phyloP scores from a whole-genome alignment of 2,888 invertebrate species.

The Drosophila planitibia region DNA sequence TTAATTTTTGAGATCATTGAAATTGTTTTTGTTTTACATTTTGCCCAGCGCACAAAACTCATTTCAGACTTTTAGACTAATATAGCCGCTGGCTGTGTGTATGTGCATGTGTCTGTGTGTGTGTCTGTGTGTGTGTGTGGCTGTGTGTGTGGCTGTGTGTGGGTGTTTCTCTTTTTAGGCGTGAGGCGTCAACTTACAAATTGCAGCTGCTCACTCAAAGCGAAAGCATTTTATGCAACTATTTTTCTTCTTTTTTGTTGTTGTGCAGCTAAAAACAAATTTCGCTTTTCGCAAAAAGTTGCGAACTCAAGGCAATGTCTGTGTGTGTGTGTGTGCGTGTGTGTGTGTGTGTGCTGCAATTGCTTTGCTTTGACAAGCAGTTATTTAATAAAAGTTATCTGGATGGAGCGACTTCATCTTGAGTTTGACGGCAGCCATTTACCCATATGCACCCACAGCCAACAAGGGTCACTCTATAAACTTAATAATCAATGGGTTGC shows the following conservation, averaged over 20 bases:
- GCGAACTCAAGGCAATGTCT: constrained; percentile 50
- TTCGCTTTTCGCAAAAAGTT: constrained; percentile 66
- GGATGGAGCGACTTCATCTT: constrained; percentile 45
- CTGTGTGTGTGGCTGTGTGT: constrained; percentile 9
- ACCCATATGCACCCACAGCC: constrained; percentile 37
- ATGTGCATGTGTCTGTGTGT: constrained; percentile 8
- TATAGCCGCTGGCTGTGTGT: constrained; percentile 38
- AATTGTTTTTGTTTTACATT: constrained; percentile 65
- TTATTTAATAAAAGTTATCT: constrained; percentile 75
- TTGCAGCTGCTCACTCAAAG: constrained; percentile 62
- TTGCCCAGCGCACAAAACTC: constrained; percentile 45
- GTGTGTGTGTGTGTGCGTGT: not conserved
- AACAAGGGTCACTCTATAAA: constrained; percentile 17
- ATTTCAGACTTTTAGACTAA: constrained; percentile 39
- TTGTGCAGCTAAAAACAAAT: constrained; percentile 54
- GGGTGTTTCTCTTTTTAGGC: not conserved
- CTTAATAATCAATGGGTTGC: not conserved
- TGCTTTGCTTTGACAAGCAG: constrained; percentile 69
- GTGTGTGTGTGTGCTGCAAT: constrained; percentile 27
- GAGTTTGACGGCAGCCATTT: constrained; percentile 45
- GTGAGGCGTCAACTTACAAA: constrained; percentile 70
- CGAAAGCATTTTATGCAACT: constrained; percentile 43
- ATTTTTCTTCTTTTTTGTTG: constrained; percentile 20
- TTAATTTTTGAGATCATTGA: constrained; percentile 85
- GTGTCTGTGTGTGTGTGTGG: constrained; percentile 7